These are phyloP conservation scores for Cygnus atratus DNA, from an alignment of 2,113 vertebrate species.

Conservation along the genomic window DNA sequence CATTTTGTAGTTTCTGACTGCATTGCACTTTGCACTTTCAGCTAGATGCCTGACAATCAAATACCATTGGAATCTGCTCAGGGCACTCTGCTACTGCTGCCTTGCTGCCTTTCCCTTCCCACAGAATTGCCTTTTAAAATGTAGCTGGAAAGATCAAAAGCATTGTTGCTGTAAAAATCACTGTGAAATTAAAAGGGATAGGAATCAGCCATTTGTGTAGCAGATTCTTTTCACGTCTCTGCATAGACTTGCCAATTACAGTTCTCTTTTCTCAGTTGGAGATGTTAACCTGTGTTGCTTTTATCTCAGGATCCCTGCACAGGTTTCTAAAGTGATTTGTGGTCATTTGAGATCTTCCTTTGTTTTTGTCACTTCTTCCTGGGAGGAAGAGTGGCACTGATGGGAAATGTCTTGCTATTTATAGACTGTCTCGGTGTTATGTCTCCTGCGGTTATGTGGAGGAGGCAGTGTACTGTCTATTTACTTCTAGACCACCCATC, in stretches of 20 bases:
- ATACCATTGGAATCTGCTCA: not conserved
- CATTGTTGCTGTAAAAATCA: not conserved
- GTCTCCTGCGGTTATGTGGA: not conserved
- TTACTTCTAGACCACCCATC: not conserved
- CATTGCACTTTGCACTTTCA: not conserved
- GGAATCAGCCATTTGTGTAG: not conserved
- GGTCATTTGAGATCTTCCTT: conserved; percentile 39
- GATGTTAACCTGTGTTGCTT: conserved; percentile 39
- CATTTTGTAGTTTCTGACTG: not conserved
- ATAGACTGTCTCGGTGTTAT: not conserved
- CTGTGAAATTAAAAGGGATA: not conserved
- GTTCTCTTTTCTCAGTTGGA: conserved; percentile 21
- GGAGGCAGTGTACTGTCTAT: conserved; percentile 2
- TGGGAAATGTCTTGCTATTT: conserved; percentile 33
- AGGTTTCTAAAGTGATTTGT: conserved; percentile 49
- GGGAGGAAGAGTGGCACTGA: conserved; percentile 21
- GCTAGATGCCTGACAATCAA: not conserved
- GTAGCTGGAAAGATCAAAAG: not conserved
- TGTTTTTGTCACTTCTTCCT: conserved; percentile 20
- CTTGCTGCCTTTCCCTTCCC: not conserved
- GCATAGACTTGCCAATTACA: not conserved
- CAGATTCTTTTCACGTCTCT: conserved; percentile 26
- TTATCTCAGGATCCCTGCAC: not conserved
- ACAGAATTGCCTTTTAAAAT: not conserved
- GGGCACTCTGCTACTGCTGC: not conserved